These are phyloP conservation scores for Peucedramus taeniatus DNA, from an alignment of 2,113 vertebrate species.

Conservation along the genomic window DNA sequence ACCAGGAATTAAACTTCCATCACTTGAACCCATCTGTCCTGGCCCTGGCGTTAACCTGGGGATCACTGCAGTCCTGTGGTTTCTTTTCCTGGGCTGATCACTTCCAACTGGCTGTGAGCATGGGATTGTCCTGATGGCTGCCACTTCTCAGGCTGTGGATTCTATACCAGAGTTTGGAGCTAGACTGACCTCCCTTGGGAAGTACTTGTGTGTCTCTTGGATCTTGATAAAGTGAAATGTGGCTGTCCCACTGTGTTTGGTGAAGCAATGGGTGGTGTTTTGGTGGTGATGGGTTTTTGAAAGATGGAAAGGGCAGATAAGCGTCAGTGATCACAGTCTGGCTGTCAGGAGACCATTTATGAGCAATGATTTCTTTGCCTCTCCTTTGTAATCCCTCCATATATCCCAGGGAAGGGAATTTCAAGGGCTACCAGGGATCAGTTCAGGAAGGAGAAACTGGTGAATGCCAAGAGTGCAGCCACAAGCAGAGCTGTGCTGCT, in stretches of 20 bases:
- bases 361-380: background rate
- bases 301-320: background rate
- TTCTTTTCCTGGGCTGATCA: background rate
- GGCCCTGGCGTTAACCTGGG: rapidly evolving
- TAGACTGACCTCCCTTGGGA: background rate
- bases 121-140: background rate
- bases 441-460: background rate
- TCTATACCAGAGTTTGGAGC: background rate
- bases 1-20: background rate
- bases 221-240: background rate
- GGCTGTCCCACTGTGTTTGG: background rate
- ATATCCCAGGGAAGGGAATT: background rate
- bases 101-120: background rate
- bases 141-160: background rate
- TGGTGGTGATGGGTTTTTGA: background rate
- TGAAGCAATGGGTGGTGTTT: background rate
- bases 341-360: background rate
- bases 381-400: rapidly evolving
- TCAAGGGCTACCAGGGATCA: background rate
- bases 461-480: background rate
- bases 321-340: background rate
- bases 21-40: background rate
- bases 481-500: background rate
- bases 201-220: background rate
- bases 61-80: background rate